Base-by-base conservation (phyloP, 2,797 vertebrate genomes). In the Manis javanica region DNA sequence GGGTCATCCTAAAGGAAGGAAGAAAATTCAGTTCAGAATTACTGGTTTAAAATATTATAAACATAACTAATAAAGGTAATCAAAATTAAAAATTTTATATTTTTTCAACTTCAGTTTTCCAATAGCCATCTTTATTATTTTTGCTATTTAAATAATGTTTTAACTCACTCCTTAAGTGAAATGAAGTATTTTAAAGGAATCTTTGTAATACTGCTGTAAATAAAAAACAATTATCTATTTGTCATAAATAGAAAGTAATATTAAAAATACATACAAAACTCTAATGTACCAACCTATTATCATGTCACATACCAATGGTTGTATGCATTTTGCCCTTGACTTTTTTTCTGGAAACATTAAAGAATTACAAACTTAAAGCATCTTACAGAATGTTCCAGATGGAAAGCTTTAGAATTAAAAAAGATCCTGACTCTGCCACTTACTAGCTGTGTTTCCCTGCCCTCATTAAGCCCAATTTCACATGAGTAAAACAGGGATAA, bases 241-340 rank as follows among this genome's bases (percentile, higher is more conserved):
- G 24, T 53, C 63, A 95, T 93, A 94, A 96, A 82, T 39, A 85
- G n/a, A 94, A 91, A 86, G 31, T 57, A 81, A 83, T 11, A 75
- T 37, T 91, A 74, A 88, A 95, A 91, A 90, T 85, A 77, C 86
- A 90, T 77, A 93, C 1, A 85, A 53, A 93, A 85, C 37, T 87
- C 34, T 86, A 93, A 46, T 29, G 21, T 53, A 57, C 39, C 34
- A 77, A 82, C 12, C 29, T 85, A 66, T 82, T 59, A 88, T 71
- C 6, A 63, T 39, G 24, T 66, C 46, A 53, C 7, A 46, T 66
- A 84, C 1, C 24, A 90, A 82, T 24, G 31, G 68, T 26, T 59
- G 31, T 55, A 88, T 31, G 55, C 78, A 83, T 91, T 75, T 68
- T n/a, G 75, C 11, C 55, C 55, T 88, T 46, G 42, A 46, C 42